Conservation (phyloP, 2,888 invertebrate genomes). For the Ophioninae sp. region DNA sequence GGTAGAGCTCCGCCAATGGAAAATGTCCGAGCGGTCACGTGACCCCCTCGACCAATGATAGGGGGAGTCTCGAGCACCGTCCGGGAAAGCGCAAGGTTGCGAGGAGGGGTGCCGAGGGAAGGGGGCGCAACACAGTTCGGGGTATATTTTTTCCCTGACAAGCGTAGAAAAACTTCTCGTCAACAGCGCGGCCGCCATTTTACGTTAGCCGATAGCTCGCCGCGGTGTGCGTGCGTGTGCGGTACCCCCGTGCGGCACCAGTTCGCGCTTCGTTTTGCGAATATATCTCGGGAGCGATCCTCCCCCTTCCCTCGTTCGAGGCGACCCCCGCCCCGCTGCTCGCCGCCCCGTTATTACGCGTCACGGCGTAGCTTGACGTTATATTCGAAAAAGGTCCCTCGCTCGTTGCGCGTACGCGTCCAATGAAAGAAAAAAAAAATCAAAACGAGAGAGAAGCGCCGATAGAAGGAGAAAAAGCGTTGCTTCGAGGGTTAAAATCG, state of each 20-base stretch:
- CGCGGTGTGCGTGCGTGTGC: constrained; percentile 65
- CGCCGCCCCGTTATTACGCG: constrained; percentile 58
- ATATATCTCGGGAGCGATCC: constrained; percentile 37
- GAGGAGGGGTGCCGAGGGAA: background rate
- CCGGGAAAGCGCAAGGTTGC: constrained; percentile 71
- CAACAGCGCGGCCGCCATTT: constrained; percentile 95
- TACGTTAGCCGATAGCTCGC: constrained; percentile 84
- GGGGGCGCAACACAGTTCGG: constrained; percentile 78
- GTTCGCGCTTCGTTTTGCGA: constrained; percentile 46
- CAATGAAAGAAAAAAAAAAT: constrained; percentile 61
- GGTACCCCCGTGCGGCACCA: constrained; percentile 64
- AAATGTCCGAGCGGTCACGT: constrained; percentile 80
- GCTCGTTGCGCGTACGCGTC: constrained; percentile 35
- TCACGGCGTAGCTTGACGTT: constrained; percentile 52
- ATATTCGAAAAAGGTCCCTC: constrained; percentile 46
- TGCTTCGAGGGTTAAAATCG: constrained; percentile 42
- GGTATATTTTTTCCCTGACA: constrained; percentile 88
- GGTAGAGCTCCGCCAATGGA: constrained; percentile 80
- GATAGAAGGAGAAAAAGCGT: background rate
- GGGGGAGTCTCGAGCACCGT: constrained; percentile 80
- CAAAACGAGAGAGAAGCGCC: constrained; percentile 10
- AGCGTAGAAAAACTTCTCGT: constrained; percentile 97
- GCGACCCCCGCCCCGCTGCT: constrained; percentile 66
- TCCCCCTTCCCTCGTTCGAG: constrained; percentile 69
- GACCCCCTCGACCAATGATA: constrained; percentile 80